Conservation (phyloP, 2,888 invertebrate genomes). For the Eulithis prunata region DNA sequence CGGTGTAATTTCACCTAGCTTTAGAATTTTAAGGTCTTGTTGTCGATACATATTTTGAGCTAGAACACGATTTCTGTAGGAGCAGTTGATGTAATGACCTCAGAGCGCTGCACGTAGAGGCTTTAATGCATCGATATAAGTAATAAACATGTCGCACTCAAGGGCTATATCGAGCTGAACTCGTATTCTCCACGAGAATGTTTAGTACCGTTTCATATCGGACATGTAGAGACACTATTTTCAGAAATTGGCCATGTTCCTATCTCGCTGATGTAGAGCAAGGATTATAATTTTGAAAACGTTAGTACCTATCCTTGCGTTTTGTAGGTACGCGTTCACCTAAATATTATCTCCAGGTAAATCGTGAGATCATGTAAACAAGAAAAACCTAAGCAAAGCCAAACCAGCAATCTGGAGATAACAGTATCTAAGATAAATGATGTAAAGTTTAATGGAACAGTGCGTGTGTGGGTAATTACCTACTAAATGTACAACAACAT, state of each 20-base stretch:
- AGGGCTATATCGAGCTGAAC: constrained; percentile 34
- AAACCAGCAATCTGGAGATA: too few species aligned
- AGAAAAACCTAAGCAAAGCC: too few species aligned
- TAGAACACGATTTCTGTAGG: constrained; percentile 50
- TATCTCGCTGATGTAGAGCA: neutral
- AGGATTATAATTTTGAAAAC: constrained; percentile 7
- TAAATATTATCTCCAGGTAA: too few species aligned
- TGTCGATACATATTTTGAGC: constrained; percentile 43
- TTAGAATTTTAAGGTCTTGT: constrained; percentile 32
- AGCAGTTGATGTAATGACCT: constrained; percentile 53
- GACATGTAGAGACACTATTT: constrained; percentile 25
- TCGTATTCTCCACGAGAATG: constrained; percentile 32
- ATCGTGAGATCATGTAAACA: too few species aligned
- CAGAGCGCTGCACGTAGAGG: constrained; percentile 44
- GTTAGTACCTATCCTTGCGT: too few species aligned
- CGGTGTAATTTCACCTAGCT: constrained; percentile 34
- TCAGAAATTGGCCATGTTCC: constrained; percentile 18
- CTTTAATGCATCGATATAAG: constrained; percentile 46
- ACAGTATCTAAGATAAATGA: too few species aligned
- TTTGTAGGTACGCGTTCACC: too few species aligned
- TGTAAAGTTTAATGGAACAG: too few species aligned
- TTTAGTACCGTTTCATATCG: constrained; percentile 27
- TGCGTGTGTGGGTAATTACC: too few species aligned
- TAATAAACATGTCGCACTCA: constrained; percentile 44
- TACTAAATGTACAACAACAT: constrained; percentile 14